A percentile compares a stretch with the other conserved stretches of the same genome.
phyloP scores from a whole-genome alignment of 92 coral and sea anemone genomes.

The Pocillopora meandrina region DNA sequence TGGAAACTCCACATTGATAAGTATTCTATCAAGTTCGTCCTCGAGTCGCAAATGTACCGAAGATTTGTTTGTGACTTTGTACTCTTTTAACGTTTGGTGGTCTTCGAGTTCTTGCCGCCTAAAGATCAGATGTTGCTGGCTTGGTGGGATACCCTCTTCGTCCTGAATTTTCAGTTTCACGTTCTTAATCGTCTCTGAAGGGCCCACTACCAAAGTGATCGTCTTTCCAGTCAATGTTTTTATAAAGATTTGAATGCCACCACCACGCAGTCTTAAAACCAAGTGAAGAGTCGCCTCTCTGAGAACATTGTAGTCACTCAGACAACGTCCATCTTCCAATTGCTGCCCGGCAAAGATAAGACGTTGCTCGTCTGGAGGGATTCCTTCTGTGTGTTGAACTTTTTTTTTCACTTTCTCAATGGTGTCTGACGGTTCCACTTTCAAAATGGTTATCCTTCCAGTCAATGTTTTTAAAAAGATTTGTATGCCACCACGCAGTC shows the following conservation, averaged over 20 bases:
- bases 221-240: neutral
- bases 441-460: neutral
- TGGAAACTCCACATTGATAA: neutral
- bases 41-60: neutral
- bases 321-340: neutral
- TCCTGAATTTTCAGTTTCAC: neutral
- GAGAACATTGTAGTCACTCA: neutral
- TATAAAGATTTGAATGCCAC: neutral
- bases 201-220: neutral
- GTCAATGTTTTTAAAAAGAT: neutral
- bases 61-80: neutral
- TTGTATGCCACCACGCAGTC: neutral
- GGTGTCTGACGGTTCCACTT: neutral
- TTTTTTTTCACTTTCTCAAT: neutral
- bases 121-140: neutral
- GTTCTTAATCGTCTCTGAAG: neutral
- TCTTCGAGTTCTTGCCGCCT: neutral
- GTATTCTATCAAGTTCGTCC: neutral
- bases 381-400: neutral
- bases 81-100: neutral
- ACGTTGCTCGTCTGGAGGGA: neutral
- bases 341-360: neutral
- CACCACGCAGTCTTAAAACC: neutral
- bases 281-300: neutral
- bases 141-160: neutral